These are phyloP conservation scores for Cataglyphis rosenhaueri DNA, from an alignment of 2,888 invertebrate genomes.

Conservation along the genomic window DNA sequence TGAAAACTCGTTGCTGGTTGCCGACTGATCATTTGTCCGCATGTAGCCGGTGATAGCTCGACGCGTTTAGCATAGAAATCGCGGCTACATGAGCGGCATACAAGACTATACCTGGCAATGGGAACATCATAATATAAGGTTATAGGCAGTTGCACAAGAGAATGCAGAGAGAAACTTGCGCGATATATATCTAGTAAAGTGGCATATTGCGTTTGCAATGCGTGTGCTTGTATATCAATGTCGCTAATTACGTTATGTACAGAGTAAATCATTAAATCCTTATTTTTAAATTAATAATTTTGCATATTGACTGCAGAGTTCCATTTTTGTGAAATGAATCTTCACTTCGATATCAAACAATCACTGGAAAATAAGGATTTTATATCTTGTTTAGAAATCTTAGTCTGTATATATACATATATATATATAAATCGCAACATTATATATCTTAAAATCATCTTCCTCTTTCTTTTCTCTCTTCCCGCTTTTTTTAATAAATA, in stretches of 20 bases:
- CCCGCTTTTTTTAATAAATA: background rate
- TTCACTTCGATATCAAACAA: too few species aligned
- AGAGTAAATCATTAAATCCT: too few species aligned
- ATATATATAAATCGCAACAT: background rate
- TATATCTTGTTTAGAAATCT: too few species aligned
- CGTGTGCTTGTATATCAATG: background rate
- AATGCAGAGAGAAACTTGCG: conserved; percentile 28
- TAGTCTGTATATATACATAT: too few species aligned
- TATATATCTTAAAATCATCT: background rate
- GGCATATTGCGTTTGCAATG: background rate
- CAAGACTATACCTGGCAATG: conserved; percentile 55
- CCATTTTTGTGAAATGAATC: too few species aligned
- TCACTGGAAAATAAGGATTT: too few species aligned
- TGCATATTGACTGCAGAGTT: too few species aligned
- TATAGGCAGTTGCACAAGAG: background rate
- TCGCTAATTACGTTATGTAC: background rate
- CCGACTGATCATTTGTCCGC: conserved; percentile 49
- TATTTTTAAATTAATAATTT: too few species aligned
- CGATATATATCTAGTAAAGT: background rate
- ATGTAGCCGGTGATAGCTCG: conserved; percentile 57
- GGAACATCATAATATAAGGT: conserved; percentile 29
- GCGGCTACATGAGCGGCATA: conserved; percentile 61
- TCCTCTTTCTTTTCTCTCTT: background rate
- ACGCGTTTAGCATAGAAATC: conserved; percentile 71
- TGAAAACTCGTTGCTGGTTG: conserved; percentile 32